These are phyloP conservation scores for Donacobius atricapilla DNA, from an alignment of 2,113 vertebrate species.

Conservation along the genomic window DNA sequence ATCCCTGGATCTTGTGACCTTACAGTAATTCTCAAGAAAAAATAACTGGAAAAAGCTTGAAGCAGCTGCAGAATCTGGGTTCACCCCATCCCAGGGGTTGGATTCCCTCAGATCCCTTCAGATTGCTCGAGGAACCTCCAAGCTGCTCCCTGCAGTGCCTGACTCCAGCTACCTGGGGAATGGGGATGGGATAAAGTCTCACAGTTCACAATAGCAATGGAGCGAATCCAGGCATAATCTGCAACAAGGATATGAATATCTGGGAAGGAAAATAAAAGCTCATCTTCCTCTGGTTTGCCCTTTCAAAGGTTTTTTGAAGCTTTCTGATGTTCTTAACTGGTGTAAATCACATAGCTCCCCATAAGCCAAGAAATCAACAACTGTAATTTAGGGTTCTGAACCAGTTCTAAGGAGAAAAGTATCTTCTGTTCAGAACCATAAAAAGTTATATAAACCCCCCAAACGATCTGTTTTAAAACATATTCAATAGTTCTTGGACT, in stretches of 20 bases:
- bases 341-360: neutral
- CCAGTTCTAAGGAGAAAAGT: neutral
- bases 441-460: neutral
- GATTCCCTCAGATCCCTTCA: neutral
- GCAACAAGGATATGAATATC: neutral
- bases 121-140: fast-evolving
- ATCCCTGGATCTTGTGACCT: neutral
- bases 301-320: neutral
- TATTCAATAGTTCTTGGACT: neutral
- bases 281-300: neutral
- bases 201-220: fast-evolving
- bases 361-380: neutral
- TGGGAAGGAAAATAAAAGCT: neutral
- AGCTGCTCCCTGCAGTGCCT: neutral
- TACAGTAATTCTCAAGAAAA: neutral
- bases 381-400: neutral
- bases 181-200: neutral
- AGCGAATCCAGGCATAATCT: neutral
- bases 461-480: neutral
- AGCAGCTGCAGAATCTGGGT: neutral
- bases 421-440: neutral
- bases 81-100: neutral
- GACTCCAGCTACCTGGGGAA: neutral
- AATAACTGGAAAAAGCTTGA: neutral
- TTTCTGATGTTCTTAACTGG: neutral